Evolutionary conservation across 2,113 vertebrate genomes (phyloP), one percentile per base, ranked within the genome.

Genomic region (Syngnathus floridae): DNA sequence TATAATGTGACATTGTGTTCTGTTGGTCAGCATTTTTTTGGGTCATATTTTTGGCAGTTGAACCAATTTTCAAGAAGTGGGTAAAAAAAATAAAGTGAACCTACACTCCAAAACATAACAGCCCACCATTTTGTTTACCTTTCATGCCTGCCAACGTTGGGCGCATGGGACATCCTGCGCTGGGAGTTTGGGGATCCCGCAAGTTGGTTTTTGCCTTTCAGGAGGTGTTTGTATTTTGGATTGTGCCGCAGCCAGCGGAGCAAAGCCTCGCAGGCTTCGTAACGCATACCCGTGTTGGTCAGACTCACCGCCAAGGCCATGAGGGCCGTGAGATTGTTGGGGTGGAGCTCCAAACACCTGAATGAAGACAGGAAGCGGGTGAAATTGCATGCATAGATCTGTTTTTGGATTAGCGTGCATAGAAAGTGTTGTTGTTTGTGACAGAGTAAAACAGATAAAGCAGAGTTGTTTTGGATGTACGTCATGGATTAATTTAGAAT

Each of bases 221-320:
- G 82, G 37, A 95, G 87, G 35, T 94, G 91, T 74, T 95, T 98
- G 87, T 98, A 97, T 76, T 94, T 99, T 35, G 95, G 93, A 70
- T 97, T 96, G 89, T 96, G 94, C 71, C 82, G 92, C 76, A 99
- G 89, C 97, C 97, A 99, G 48, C 90, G 90, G 66, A 93, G 92
- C 64, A 99, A 88, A 2, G 93, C 89, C 45, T 97, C 95, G 1
- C 93, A 96, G 45, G 97, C 97, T 48, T 99, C 95, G 31, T 95
- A 92, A 68, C 94, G 93, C 69, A 95, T 95, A 45, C 95, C 93
- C 0, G 94, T 98, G 86, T 99, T 99, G 65, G 97, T 99, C 10
- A 96, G 94, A 81, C 97, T 99, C 78, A 99, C 97, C 41, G 97
- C 95, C 88, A 99, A 84, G 22, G 95, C 95, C 94, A 98, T 93